Evolutionary conservation across 2,113 vertebrate species (phyloP).

Genomic region (Chaetura pelagica): DNA sequence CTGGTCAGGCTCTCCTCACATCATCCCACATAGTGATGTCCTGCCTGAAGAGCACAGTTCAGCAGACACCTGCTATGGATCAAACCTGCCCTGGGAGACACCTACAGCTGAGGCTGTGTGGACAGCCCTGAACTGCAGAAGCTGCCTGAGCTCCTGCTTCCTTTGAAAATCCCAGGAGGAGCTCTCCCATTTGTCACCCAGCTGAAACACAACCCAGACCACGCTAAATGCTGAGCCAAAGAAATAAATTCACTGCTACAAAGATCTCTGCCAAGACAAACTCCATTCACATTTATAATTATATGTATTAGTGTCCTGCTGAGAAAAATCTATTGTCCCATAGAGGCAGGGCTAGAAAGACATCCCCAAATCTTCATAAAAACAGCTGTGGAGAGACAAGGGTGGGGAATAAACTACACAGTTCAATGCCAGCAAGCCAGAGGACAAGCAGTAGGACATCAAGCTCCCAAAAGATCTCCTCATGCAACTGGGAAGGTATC

Average conservation of each 20-base stretch:
- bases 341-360: background rate
- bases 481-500: background rate
- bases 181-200: background rate
- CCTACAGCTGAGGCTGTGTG: background rate
- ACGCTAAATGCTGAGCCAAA: background rate
- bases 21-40: background rate
- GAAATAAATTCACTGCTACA: background rate
- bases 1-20: background rate
- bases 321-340: background rate
- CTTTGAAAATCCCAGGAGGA: background rate
- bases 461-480: background rate
- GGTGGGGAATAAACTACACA: background rate
- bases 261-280: slow-evolving; percentile 3
- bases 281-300: background rate
- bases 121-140: background rate
- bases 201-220: slow-evolving; percentile 36
- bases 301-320: background rate
- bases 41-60: background rate
- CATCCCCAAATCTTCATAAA: background rate
- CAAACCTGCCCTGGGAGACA: background rate
- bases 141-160: background rate
- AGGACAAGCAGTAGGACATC: background rate
- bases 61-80: background rate
- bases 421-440: background rate
- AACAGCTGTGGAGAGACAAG: background rate